These are phyloP conservation scores for Achroia grisella DNA, from an alignment of 1,140 invertebrate genomes.

Conservation along the genomic window DNA sequence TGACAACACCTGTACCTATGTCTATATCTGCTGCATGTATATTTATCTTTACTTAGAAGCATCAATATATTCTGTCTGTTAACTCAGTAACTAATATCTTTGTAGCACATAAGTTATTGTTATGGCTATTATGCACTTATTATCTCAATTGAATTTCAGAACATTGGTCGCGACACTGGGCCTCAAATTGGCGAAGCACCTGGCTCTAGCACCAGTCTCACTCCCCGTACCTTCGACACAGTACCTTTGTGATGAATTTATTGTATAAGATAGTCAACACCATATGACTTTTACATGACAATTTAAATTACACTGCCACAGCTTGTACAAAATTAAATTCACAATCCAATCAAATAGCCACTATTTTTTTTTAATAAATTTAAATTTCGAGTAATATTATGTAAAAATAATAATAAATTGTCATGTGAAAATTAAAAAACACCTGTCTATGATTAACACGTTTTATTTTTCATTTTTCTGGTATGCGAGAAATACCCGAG, in stretches of 20 bases:
- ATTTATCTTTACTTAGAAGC: too few relatives aligned
- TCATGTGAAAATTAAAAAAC: constrained; percentile 46
- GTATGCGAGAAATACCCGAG: constrained; percentile 26
- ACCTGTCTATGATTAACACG: constrained; percentile 44
- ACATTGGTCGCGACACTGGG: constrained; percentile 62
- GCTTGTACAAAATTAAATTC: neutral
- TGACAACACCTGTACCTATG: too few relatives aligned
- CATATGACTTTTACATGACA: constrained; percentile 52
- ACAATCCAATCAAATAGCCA: too few relatives aligned
- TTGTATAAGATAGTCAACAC: constrained; percentile 34
- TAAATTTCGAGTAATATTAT: too few relatives aligned
- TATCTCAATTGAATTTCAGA: too few relatives aligned
- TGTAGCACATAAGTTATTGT: too few relatives aligned
- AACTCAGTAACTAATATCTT: too few relatives aligned
- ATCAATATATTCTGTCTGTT: too few relatives aligned
- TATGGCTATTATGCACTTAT: too few relatives aligned
- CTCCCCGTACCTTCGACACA: constrained; percentile 47
- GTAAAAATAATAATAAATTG: constrained; percentile 16
- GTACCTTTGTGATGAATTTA: constrained; percentile 63
- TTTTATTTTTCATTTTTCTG: constrained; percentile 41
- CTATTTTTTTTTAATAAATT: neutral
- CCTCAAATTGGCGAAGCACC: constrained; percentile 72
- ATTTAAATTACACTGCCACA: constrained; percentile 28
- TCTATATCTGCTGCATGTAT: too few relatives aligned
- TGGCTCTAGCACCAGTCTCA: constrained; percentile 66